These are phyloP conservation scores for Acomys russatus DNA, from an alignment of 2,797 vertebrate species.

Conservation along the genomic window DNA sequence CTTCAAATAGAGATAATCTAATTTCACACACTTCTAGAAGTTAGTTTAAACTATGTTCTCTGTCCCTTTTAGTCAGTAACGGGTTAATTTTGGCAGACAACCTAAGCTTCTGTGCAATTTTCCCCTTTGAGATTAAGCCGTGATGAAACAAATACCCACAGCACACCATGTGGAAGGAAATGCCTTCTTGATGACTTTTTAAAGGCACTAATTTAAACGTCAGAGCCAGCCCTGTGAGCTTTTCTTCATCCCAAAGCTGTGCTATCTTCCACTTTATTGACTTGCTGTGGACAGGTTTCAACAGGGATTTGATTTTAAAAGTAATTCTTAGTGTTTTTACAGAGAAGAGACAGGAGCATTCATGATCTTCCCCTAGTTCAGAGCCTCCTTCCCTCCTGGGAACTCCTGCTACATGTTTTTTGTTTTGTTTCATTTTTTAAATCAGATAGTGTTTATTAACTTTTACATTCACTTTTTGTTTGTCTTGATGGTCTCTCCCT, in stretches of 20 bases:
- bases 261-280: slow-evolving; percentile 62
- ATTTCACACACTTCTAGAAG: slow-evolving; percentile 73
- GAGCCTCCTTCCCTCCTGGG: slow-evolving; percentile 1
- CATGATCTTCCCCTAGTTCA: slow-evolving; percentile 27
- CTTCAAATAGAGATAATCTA: slow-evolving; percentile 65
- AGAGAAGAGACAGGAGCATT: slow-evolving; percentile 15
- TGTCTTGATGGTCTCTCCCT: slow-evolving; percentile 43
- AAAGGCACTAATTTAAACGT: slow-evolving; percentile 79
- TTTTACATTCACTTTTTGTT: slow-evolving; percentile 53
- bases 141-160: slow-evolving; percentile 66
- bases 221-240: slow-evolving; percentile 68
- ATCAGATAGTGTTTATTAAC: slow-evolving; percentile 4
- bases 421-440: slow-evolving; percentile 15
- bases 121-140: slow-evolving; percentile 55
- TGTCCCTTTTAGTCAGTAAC: slow-evolving; percentile 53
- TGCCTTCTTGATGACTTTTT: slow-evolving; percentile 61
- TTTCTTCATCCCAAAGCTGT: slow-evolving; percentile 71
- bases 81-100: slow-evolving; percentile 58
- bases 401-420: slow-evolving; percentile 27
- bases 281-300: slow-evolving; percentile 68
- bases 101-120: slow-evolving; percentile 57
- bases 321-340: slow-evolving; percentile 63
- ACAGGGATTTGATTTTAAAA: slow-evolving; percentile 67
- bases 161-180: slow-evolving; percentile 56
- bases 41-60: slow-evolving; percentile 26